Percentiles rank a stretch among this genome's conserved stretches.
phyloP scores from a whole-genome alignment of 2,888 invertebrate genomes.

The Formica aserva region DNA sequence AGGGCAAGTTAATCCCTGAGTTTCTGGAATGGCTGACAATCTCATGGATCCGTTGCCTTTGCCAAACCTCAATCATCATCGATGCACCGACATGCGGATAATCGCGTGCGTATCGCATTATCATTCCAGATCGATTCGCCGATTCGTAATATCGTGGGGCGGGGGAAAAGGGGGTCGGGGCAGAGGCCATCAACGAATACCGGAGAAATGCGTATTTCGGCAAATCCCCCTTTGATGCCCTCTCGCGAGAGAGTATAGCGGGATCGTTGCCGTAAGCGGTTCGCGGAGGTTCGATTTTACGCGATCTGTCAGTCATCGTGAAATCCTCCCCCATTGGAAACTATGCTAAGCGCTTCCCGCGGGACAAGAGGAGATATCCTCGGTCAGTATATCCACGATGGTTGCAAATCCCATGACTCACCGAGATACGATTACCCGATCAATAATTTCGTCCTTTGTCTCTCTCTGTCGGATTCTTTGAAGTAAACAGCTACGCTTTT shows the following conservation, averaged over 20 bases:
- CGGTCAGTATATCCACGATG: slow-evolving; percentile 19
- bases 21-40: slow-evolving; percentile 82
- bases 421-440: not conserved
- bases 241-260: not conserved
- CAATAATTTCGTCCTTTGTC: not conserved
- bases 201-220: slow-evolving; percentile 68
- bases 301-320: slow-evolving; percentile 52
- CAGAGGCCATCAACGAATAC: slow-evolving; percentile 77
- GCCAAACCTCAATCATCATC: slow-evolving; percentile 39
- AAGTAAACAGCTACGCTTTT: not conserved
- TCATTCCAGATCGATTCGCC: slow-evolving; percentile 78
- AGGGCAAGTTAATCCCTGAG: slow-evolving; percentile 82
- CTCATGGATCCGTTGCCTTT: slow-evolving; percentile 77
- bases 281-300: slow-evolving; percentile 25
- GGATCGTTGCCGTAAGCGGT: slow-evolving; percentile 56
- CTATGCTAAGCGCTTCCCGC: slow-evolving; percentile 18
- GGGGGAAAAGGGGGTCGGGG: not conserved
- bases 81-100: not conserved
- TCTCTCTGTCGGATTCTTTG: not conserved
- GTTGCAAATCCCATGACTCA: not conserved
- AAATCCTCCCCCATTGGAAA: slow-evolving; percentile 36
- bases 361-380: not conserved
- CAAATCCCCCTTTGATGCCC: not conserved
- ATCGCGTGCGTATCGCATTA: slow-evolving; percentile 64
- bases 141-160: slow-evolving; percentile 81